Conservation (phyloP, 2,113 vertebrate genomes). For the human region DNA sequence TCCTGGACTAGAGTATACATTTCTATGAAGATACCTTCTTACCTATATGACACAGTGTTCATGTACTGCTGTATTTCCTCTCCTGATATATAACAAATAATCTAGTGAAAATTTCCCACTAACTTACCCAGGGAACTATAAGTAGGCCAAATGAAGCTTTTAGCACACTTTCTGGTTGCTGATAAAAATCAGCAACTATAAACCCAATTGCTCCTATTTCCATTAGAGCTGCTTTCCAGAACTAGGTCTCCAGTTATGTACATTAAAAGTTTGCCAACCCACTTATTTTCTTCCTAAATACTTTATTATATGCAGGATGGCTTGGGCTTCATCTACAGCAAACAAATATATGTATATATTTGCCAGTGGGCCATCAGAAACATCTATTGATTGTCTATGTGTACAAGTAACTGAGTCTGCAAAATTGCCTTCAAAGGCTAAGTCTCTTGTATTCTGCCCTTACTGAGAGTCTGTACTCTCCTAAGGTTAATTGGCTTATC, state of each 20-base stretch:
- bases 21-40: not conserved
- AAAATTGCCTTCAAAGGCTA: not conserved
- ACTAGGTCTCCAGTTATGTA: not conserved
- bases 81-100: conserved; percentile 46
- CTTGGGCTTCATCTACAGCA: conserved; percentile 50
- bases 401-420: not conserved
- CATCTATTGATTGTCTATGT: conserved; percentile 48
- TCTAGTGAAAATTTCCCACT: conserved; percentile 40
- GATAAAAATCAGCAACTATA: conserved; percentile 65
- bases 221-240: conserved; percentile 46
- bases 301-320: not conserved
- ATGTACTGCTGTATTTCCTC: not conserved
- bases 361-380: conserved; percentile 10
- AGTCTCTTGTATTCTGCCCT: not conserved
- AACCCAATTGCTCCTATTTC: conserved; percentile 49
- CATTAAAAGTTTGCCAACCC: conserved; percentile 48
- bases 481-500: conserved; percentile 21
- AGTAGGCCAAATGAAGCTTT: conserved; percentile 72
- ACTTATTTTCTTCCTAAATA: not conserved
- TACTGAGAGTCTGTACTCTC: not conserved
- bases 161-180: conserved; percentile 65
- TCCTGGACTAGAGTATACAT: not conserved
- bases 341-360: not conserved
- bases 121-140: conserved; percentile 49
- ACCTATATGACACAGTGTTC: not conserved